Evolutionary conservation across 2,888 invertebrate genomes (phyloP).

Genomic region (Agrochola lychnidis): DNA sequence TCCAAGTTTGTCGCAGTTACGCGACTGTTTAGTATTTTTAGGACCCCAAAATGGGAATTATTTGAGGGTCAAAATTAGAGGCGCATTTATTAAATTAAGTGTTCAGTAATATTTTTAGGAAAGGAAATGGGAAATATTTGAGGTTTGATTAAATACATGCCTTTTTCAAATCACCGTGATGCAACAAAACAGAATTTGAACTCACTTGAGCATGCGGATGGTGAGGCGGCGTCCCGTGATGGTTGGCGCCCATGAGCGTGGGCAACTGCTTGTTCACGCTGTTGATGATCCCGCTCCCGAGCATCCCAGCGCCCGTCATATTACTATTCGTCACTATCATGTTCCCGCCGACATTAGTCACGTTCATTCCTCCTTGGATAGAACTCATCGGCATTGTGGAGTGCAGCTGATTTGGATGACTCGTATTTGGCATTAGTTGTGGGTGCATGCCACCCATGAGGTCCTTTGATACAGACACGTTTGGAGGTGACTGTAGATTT

Average conservation of each 20-base stretch:
- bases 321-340: slow-evolving; percentile 96
- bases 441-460: slow-evolving; percentile 93
- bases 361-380: slow-evolving; percentile 94
- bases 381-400: slow-evolving; percentile 93
- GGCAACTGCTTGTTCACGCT: slow-evolving; percentile 94
- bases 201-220: slow-evolving; percentile 89
- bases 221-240: slow-evolving; percentile 82
- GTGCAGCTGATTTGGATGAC: slow-evolving; percentile 91
- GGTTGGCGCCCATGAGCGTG: slow-evolving; percentile 92
- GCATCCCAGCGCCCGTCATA: slow-evolving; percentile 93
- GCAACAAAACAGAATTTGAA: not conserved
- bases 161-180: not conserved
- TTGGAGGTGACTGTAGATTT: slow-evolving; percentile 96
- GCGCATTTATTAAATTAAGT: not conserved
- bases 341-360: slow-evolving; percentile 91
- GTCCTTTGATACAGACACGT: slow-evolving; percentile 95
- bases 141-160: not conserved
- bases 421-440: slow-evolving; percentile 94
- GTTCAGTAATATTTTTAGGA: not conserved
- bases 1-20: too few relatives aligned
- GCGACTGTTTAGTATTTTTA: not conserved
- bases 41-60: too few relatives aligned
- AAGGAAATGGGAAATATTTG: not conserved
- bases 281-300: slow-evolving; percentile 94
- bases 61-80: too few relatives aligned